Percentiles rank a stretch among this genome's conserved stretches.
phyloP scores from a whole-genome alignment of 2,797 vertebrate genomes.

The Gorsachius magnificus region DNA sequence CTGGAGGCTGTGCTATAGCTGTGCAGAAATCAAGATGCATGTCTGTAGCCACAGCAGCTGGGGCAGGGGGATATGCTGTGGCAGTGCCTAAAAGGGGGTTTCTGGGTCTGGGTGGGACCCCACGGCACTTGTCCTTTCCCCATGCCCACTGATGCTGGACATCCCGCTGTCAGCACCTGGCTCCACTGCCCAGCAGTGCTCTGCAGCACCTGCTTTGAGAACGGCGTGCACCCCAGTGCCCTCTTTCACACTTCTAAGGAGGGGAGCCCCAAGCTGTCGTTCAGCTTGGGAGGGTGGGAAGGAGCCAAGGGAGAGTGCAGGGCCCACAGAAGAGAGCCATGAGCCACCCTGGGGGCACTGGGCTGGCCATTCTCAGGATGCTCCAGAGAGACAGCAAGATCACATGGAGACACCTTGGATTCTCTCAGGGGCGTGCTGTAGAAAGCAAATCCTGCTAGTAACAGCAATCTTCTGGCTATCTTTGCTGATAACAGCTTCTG shows the following conservation, averaged over 20 bases:
- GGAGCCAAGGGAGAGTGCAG: not conserved
- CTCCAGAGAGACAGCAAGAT: not conserved
- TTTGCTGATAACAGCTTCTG: not conserved
- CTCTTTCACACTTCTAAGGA: not conserved
- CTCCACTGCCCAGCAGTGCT: not conserved
- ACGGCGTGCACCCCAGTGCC: fast-evolving
- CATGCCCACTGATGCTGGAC: fast-evolving
- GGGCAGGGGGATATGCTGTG: not conserved
- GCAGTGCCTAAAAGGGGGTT: not conserved
- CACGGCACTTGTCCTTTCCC: not conserved
- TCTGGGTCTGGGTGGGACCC: not conserved
- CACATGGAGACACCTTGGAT: not conserved
- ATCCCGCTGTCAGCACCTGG: not conserved
- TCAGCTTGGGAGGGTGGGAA: not conserved
- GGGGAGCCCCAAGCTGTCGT: not conserved
- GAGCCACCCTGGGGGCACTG: not conserved
- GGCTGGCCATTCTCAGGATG: fast-evolving
- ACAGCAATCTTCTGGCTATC: not conserved
- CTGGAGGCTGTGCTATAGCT: not conserved
- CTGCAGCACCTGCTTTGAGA: not conserved
- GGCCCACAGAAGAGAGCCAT: not conserved
- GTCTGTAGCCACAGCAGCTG: fast-evolving
- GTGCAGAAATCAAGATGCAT: not conserved
- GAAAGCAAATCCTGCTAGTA: not conserved
- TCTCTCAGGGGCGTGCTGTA: not conserved